Conservation (phyloP, 2,797 vertebrate genomes). For the Sardinella longiceps region DNA sequence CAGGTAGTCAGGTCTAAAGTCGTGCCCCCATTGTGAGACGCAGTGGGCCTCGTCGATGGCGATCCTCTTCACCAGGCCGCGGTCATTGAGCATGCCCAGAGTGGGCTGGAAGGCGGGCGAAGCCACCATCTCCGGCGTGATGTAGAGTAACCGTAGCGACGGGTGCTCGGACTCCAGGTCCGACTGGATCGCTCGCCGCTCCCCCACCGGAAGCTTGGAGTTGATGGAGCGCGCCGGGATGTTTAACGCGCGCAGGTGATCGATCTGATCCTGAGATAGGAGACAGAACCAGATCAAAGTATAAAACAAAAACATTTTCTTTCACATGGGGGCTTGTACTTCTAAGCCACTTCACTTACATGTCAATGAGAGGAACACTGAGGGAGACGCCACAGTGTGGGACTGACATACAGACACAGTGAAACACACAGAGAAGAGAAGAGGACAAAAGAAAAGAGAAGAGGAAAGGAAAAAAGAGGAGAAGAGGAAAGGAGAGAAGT, state of each 20-base stretch:
- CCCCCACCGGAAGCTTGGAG: constrained; percentile 83
- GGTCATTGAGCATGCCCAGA: constrained; percentile 79
- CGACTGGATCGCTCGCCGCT: constrained; percentile 81
- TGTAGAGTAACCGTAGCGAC: constrained; percentile 88
- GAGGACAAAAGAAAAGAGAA: background rate
- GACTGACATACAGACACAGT: background rate
- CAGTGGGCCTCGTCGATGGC: constrained; percentile 97
- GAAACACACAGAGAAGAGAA: background rate
- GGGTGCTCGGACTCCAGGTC: constrained; percentile 85
- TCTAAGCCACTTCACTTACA: no score
- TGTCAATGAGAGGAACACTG: no score
- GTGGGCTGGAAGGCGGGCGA: constrained; percentile 88
- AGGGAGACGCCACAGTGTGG: background rate
- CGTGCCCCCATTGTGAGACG: constrained; percentile 98
- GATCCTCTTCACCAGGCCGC: constrained; percentile 85
- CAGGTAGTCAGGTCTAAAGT: constrained; percentile 95
- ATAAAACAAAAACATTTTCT: no score
- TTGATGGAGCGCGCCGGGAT: constrained; percentile 89
- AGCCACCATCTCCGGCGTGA: constrained; percentile 97
- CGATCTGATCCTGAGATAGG: constrained; percentile 86
- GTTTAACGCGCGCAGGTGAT: constrained; percentile 84
- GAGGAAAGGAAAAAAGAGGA: background rate
- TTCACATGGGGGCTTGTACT: no score
- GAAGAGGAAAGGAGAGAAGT: no score
- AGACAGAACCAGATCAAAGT: background rate